These are phyloP conservation scores for Tenebrosternarchus preto DNA, from an alignment of 2,113 vertebrate species.

Conservation along the genomic window DNA sequence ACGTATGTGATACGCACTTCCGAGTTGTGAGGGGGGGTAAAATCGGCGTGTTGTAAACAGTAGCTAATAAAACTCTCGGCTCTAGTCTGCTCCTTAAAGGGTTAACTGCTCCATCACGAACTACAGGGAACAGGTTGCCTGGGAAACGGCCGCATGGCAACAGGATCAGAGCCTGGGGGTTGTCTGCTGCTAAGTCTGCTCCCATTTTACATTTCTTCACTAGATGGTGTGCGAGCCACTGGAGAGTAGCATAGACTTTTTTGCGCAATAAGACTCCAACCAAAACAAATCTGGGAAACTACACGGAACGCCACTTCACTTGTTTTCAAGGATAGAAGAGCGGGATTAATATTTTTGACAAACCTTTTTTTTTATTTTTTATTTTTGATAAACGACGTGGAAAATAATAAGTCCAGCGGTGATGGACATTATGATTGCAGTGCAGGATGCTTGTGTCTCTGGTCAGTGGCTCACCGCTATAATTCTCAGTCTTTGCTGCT, in stretches of 20 bases:
- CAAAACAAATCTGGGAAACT: constrained; percentile 72
- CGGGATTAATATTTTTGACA: constrained; percentile 60
- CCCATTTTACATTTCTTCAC: constrained; percentile 86
- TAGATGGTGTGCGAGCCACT: constrained; percentile 90
- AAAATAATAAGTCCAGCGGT: constrained; percentile 70
- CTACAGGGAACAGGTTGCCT: constrained; percentile 90
- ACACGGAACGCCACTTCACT: constrained; percentile 65
- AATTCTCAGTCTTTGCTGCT: constrained; percentile 91
- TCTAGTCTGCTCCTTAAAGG: constrained; percentile 33
- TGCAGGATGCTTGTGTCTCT: constrained; percentile 91
- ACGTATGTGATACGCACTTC: too few species aligned
- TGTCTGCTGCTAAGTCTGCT: constrained; percentile 82
- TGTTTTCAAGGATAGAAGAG: constrained; percentile 65
- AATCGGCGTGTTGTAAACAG: too few species aligned
- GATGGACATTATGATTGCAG: constrained; percentile 92
- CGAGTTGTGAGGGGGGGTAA: too few species aligned
- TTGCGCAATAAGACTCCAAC: constrained; percentile 66
- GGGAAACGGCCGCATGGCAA: constrained; percentile 99
- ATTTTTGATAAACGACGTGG: constrained; percentile 64
- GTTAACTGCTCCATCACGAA: constrained; percentile 77
- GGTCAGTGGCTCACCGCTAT: constrained; percentile 91
- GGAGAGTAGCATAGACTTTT: constrained; percentile 75
- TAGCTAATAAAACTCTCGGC: too few species aligned
- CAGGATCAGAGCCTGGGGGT: constrained; percentile 91
- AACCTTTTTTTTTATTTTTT: constrained; percentile 20